Evolutionary conservation across 2,888 invertebrate species (phyloP).

Genomic region (Polyommatus iphigenia): DNA sequence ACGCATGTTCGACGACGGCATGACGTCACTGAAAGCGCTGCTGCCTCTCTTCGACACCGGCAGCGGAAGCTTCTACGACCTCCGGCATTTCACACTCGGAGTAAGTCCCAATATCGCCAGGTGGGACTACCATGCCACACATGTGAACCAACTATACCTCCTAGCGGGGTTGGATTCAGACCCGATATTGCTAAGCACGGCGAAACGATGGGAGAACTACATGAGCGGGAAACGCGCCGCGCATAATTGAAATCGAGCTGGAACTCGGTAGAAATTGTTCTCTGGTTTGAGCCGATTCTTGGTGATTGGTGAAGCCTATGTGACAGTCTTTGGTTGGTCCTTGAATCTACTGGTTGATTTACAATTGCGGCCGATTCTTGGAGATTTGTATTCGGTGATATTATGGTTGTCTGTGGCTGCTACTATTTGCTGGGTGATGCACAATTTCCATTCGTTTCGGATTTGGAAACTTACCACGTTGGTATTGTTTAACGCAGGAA

Average conservation of each 20-base stretch:
- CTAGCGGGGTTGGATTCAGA: slow-evolving; percentile 92
- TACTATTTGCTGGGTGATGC: too few species aligned
- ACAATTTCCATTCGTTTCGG: background rate
- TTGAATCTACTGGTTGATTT: background rate
- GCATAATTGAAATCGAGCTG: slow-evolving; percentile 86
- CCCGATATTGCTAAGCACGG: slow-evolving; percentile 89
- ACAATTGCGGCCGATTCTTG: background rate
- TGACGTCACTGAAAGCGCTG: slow-evolving; percentile 92
- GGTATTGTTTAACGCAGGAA: background rate
- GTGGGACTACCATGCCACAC: slow-evolving; percentile 99
- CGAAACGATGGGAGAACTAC: slow-evolving; percentile 95
- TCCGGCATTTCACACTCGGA: slow-evolving; percentile 94
- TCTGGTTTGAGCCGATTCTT: background rate
- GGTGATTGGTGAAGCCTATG: background rate
- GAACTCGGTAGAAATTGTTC: background rate
- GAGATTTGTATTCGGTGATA: background rate
- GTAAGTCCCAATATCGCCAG: slow-evolving; percentile 96
- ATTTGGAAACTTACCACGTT: background rate
- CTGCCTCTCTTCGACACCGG: slow-evolving; percentile 96
- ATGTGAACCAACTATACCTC: slow-evolving; percentile 96
- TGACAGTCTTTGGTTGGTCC: background rate
- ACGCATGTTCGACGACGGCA: slow-evolving; percentile 89
- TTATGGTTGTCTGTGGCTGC: background rate
- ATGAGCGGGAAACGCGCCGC: slow-evolving; percentile 97
- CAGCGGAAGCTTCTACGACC: slow-evolving; percentile 96